Evolutionary conservation across 2,888 invertebrate species (phyloP).

Genomic region (Scaptomyza caliginosa): DNA sequence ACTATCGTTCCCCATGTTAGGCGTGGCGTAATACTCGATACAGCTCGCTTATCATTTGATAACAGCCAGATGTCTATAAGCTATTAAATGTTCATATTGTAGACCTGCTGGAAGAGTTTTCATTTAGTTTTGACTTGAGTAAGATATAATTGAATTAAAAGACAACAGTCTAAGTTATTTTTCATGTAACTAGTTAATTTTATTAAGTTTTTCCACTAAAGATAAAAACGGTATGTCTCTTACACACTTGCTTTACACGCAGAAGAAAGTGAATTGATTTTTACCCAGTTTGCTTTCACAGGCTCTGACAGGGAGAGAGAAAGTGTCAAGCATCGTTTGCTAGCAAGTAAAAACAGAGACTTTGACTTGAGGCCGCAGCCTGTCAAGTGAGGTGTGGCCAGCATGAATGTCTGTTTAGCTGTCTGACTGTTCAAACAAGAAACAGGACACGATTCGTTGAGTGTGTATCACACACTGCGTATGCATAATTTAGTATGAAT

Average conservation of each 20-base stretch:
- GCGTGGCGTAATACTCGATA: slow-evolving; percentile 35
- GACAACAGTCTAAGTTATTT: neutral
- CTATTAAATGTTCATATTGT: neutral
- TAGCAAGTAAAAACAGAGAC: slow-evolving; percentile 4
- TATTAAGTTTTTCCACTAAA: neutral
- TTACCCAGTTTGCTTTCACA: neutral
- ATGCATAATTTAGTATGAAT: slow-evolving; percentile 41
- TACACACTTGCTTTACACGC: neutral
- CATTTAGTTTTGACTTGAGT: neutral
- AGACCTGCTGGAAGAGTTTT: neutral
- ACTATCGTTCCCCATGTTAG: slow-evolving; percentile 35
- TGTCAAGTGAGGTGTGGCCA: slow-evolving; percentile 34
- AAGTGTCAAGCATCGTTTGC: slow-evolving; percentile 34
- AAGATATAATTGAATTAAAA: neutral
- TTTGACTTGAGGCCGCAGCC: slow-evolving; percentile 15
- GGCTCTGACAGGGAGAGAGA: slow-evolving; percentile 2
- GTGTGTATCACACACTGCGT: slow-evolving; percentile 39
- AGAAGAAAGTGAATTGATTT: slow-evolving; percentile 24
- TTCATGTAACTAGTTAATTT: neutral
- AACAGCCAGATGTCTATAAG: neutral
- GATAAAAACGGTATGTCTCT: neutral
- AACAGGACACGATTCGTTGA: slow-evolving; percentile 19
- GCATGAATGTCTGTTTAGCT: slow-evolving; percentile 12
- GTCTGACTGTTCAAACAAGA: slow-evolving; percentile 9
- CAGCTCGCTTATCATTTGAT: neutral